phyloP scores from a whole-genome alignment of 2,797 vertebrate genomes.

The Fistularia tabacaria region DNA sequence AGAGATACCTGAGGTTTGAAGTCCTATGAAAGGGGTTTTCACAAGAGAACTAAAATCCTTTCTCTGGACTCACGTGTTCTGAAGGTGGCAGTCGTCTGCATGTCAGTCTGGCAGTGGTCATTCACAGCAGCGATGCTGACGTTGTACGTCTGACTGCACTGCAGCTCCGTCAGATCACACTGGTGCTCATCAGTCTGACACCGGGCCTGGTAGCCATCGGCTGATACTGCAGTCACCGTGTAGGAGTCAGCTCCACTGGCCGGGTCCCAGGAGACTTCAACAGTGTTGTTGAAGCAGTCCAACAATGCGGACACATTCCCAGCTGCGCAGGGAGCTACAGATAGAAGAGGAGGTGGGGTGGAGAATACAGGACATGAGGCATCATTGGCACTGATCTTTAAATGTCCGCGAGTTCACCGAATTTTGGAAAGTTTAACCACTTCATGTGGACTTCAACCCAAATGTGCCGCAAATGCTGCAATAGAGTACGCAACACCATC shows the following conservation, averaged over 20 bases:
- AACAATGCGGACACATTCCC: conserved; percentile 27
- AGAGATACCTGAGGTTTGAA: neutral
- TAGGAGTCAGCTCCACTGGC: conserved; percentile 55
- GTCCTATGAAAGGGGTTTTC: neutral
- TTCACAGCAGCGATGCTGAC: conserved; percentile 57
- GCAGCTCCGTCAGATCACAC: conserved; percentile 63
- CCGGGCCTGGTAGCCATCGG: conserved; percentile 33
- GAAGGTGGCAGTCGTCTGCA: conserved; percentile 36
- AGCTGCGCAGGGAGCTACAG: conserved; percentile 68
- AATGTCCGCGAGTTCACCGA: neutral
- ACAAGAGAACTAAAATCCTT: neutral
- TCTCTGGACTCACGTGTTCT: conserved; percentile 68
- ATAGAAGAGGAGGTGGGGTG: conserved; percentile 1
- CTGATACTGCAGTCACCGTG: conserved; percentile 41
- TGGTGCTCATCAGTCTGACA: conserved; percentile 41
- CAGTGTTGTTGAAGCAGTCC: conserved; percentile 62
- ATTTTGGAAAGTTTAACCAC: neutral
- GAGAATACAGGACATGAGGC: neutral
- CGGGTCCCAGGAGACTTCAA: conserved; percentile 57
- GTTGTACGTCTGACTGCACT: conserved; percentile 69
- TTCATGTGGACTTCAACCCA: too few relatives aligned
- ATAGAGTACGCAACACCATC: too few relatives aligned
- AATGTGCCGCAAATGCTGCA: too few relatives aligned
- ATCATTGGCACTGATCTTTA: neutral
- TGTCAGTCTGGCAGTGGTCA: conserved; percentile 44